These are phyloP conservation scores for Tenthredo notha DNA, from an alignment of 2,888 invertebrate species.

Conservation along the genomic window DNA sequence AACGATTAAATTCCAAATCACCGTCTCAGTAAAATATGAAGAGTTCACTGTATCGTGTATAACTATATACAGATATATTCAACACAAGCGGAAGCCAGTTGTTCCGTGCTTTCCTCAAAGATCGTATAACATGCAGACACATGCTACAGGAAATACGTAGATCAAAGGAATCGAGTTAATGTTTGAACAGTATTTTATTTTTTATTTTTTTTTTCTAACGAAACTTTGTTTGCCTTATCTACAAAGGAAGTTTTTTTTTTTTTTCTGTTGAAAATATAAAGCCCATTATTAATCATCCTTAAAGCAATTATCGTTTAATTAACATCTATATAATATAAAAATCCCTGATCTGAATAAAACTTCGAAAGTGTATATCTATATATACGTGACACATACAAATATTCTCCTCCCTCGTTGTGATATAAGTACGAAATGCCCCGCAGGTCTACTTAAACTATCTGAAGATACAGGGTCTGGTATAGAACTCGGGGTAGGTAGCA, in stretches of 20 bases:
- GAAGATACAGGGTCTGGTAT: background rate
- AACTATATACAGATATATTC: background rate
- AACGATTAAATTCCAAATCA: slow-evolving; percentile 15
- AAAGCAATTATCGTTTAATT: background rate
- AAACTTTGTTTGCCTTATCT: slow-evolving; percentile 15
- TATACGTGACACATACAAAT: background rate
- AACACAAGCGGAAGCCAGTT: background rate
- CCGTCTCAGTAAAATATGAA: background rate
- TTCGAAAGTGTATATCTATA: background rate
- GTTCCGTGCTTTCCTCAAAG: background rate
- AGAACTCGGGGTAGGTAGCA: background rate
- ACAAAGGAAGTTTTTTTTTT: background rate
- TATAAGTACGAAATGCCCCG: slow-evolving; percentile 11
- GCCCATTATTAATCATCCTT: background rate
- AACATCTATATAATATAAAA: too few species aligned
- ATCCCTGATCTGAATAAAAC: background rate
- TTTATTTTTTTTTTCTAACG: background rate
- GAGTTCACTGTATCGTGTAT: background rate
- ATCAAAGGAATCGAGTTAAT: background rate
- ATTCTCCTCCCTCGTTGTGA: background rate
- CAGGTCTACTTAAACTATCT: slow-evolving; percentile 11
- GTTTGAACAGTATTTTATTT: background rate
- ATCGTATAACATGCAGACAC: background rate
- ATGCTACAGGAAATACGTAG: background rate
- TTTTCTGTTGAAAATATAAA: background rate